A percentile compares a stretch with the other conserved stretches of the same genome.
phyloP scores from a whole-genome alignment of 30 jellyfish, hydroid and myxozoan species.

The Turritopsis rubra region DNA sequence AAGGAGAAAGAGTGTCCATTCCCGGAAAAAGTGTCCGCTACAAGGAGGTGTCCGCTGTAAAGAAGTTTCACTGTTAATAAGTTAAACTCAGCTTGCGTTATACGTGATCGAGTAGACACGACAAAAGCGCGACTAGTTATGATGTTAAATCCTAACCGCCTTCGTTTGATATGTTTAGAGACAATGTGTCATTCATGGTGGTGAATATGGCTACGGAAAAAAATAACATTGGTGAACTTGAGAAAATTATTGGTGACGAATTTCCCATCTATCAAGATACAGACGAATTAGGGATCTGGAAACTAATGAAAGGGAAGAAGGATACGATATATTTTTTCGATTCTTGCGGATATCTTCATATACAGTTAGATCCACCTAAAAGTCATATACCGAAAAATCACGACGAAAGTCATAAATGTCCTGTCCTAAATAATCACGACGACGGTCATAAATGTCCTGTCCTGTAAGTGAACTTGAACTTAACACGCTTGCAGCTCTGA shows the following conservation, averaged over 20 bases:
- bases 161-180: not conserved
- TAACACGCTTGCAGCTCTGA: too few species aligned
- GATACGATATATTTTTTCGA: not conserved
- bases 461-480: not conserved
- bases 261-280: not conserved
- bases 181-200: not conserved
- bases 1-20: too few species aligned
- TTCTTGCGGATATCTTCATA: not conserved
- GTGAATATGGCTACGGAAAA: not conserved
- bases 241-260: not conserved
- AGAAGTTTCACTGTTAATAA: too few species aligned
- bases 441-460: not conserved
- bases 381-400: too few species aligned
- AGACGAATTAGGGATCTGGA: not conserved
- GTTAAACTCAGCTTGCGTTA: too few species aligned
- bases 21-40: too few species aligned
- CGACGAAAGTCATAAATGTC: too few species aligned
- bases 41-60: too few species aligned
- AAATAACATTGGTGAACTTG: not conserved
- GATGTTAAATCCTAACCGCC: too few species aligned
- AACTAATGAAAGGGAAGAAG: not conserved
- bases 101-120: too few species aligned
- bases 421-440: not conserved
- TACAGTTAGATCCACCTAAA: not conserved
- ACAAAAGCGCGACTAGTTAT: too few species aligned